Conservation (phyloP, 2,888 invertebrate genomes). For the Campaea margaritaria region DNA sequence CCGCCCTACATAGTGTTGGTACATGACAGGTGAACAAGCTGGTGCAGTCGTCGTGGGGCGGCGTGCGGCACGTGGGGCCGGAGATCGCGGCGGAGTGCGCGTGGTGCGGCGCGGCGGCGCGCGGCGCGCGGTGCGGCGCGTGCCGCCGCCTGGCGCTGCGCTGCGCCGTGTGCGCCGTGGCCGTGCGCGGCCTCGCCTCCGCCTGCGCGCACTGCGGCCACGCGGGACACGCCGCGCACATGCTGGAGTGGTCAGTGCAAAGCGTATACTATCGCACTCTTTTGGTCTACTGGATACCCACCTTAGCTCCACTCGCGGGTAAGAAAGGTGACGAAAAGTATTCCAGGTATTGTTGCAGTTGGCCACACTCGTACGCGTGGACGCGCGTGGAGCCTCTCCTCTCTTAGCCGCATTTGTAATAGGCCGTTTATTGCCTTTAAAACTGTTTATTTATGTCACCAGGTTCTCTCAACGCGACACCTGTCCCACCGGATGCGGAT, state of each 20-base stretch:
- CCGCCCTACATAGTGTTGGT: background rate
- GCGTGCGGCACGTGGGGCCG: slow-evolving; percentile 87
- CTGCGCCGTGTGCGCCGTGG: slow-evolving; percentile 93
- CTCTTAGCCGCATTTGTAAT: no score
- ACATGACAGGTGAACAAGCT: slow-evolving; percentile 84
- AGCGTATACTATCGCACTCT: no score
- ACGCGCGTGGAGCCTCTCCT: no score
- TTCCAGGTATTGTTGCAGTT: no score
- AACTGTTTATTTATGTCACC: slow-evolving; percentile 19
- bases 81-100: slow-evolving; percentile 87
- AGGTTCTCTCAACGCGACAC: slow-evolving; percentile 87
- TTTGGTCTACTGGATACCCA: no score
- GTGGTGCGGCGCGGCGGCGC: slow-evolving; percentile 83
- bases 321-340: no score
- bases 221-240: slow-evolving; percentile 95
- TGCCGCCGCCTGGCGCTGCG: slow-evolving; percentile 91
- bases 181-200: slow-evolving; percentile 93
- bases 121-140: slow-evolving; percentile 89
- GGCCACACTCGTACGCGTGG: no score
- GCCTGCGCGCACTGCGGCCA: slow-evolving; percentile 96
- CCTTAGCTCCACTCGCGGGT: no score
- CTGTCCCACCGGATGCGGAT: slow-evolving; percentile 97
- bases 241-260: slow-evolving; percentile 88
- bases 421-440: slow-evolving; percentile 65
- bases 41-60: slow-evolving; percentile 80